Conservation (phyloP, 2,797 vertebrate genomes). For the Chelidonichthys spinosus region DNA sequence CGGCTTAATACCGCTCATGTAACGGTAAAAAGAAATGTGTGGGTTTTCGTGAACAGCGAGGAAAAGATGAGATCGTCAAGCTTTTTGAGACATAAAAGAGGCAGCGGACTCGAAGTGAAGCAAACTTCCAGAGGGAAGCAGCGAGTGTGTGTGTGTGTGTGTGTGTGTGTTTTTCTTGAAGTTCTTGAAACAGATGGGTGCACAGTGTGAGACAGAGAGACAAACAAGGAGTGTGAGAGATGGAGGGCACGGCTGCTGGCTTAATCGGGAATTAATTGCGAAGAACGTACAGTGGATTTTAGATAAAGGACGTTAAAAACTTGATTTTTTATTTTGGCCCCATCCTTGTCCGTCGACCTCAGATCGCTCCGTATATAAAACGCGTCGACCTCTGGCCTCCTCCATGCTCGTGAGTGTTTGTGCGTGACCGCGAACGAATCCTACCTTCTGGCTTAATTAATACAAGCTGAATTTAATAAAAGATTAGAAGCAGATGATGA, state of each 20-base stretch:
- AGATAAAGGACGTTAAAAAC: no score
- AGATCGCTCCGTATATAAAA: no score
- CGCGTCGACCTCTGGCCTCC: neutral
- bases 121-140: constrained; percentile 42
- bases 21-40: constrained; percentile 38
- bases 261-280: constrained; percentile 1
- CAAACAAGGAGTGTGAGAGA: constrained; percentile 43
- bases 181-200: constrained; percentile 75
- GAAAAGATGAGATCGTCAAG: constrained; percentile 26
- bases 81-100: constrained; percentile 54
- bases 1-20: constrained; percentile 30
- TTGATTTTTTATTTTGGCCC: no score
- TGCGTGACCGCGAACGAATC: constrained; percentile 14
- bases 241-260: constrained; percentile 39
- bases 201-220: constrained; percentile 74
- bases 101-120: constrained; percentile 34
- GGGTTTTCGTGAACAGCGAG: constrained; percentile 19
- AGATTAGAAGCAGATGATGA: constrained; percentile 30
- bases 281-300: no score
- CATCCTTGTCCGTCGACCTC: no score
- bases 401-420: neutral
- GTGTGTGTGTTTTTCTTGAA: constrained; percentile 52
- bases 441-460: constrained; percentile 44
- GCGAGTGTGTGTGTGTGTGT: neutral
- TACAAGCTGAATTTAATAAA: constrained; percentile 50